Evolutionary conservation across 2,888 invertebrate genomes (phyloP).

Genomic region (Trachelus iudaicus): DNA sequence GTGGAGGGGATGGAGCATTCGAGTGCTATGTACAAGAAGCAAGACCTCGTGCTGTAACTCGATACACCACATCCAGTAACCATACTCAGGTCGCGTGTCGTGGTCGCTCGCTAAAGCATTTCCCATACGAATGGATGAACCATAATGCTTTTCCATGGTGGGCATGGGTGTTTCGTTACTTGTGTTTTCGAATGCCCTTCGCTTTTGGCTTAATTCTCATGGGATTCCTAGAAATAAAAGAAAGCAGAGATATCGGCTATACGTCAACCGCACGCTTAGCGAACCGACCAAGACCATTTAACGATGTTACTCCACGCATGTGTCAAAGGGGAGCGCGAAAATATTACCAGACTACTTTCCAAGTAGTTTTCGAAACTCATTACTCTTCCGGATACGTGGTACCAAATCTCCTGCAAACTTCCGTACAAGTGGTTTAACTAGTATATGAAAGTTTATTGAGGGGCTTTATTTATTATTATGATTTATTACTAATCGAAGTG

Average conservation of each 20-base stretch:
- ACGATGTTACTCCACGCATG: slow-evolving; percentile 40
- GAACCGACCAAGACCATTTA: slow-evolving; percentile 24
- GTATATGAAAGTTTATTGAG: background rate
- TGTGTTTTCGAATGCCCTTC: slow-evolving; percentile 6
- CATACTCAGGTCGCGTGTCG: slow-evolving; percentile 30
- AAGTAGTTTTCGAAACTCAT: background rate
- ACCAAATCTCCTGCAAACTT: background rate
- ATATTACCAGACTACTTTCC: background rate
- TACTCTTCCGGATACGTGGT: background rate
- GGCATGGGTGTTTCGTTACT: slow-evolving; percentile 11
- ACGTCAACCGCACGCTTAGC: background rate
- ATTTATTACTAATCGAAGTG: background rate
- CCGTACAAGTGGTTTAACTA: background rate
- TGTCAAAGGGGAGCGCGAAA: slow-evolving; percentile 31
- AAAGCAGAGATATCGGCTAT: background rate
- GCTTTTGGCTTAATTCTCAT: slow-evolving; percentile 2
- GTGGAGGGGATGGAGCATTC: background rate
- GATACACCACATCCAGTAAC: slow-evolving; percentile 23
- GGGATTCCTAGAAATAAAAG: background rate
- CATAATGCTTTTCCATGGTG: slow-evolving; percentile 26
- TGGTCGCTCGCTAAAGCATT: slow-evolving; percentile 14
- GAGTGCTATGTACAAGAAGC: background rate
- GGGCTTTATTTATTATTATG: background rate
- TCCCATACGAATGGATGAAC: slow-evolving; percentile 21
- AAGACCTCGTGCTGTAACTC: slow-evolving; percentile 30